A percentile compares a stretch with the other conserved stretches of the same genome.
Conservation (phyloP, 2,113 vertebrate genomes). For the Origma solitaria region DNA sequence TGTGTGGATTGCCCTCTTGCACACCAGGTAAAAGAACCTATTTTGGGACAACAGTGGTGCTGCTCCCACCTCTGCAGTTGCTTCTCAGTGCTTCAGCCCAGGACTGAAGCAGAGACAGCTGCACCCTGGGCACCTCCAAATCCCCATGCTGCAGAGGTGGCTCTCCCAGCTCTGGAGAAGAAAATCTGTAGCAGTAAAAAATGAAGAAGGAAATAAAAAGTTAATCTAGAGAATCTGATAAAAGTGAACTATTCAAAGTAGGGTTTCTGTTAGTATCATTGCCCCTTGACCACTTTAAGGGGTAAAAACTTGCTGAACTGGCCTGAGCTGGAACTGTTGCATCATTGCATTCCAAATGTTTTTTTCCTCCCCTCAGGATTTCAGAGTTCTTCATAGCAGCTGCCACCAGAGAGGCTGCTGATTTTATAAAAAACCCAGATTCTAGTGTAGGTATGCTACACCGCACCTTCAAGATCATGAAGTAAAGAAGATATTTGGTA, state of each 20-base stretch:
- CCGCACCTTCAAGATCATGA: not conserved
- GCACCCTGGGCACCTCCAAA: not conserved
- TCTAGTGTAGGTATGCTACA: not conserved
- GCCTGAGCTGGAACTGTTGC: rapidly evolving
- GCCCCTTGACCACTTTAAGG: rapidly evolving
- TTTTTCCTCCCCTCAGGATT: not conserved
- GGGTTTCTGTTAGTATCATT: rapidly evolving
- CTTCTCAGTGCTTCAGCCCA: too few species aligned
- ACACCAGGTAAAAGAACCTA: not conserved
- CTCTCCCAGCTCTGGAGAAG: too few species aligned
- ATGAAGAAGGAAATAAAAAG: not conserved
- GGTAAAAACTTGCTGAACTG: rapidly evolving
- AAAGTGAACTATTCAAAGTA: not conserved
- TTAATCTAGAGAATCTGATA: not conserved
- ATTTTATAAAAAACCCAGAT: not conserved
- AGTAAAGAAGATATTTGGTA: not conserved
- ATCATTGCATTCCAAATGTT: rapidly evolving
- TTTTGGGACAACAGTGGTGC: not conserved
- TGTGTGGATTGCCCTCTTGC: not conserved
- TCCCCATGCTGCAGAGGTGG: rapidly evolving
- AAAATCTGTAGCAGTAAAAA: not conserved
- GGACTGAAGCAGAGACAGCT: not conserved
- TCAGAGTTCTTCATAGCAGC: not conserved
- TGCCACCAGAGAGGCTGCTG: rapidly evolving
- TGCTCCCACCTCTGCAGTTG: not conserved